phyloP scores from a whole-genome alignment of 2,797 vertebrate species.

The Microctenopoma steveboyesi region DNA sequence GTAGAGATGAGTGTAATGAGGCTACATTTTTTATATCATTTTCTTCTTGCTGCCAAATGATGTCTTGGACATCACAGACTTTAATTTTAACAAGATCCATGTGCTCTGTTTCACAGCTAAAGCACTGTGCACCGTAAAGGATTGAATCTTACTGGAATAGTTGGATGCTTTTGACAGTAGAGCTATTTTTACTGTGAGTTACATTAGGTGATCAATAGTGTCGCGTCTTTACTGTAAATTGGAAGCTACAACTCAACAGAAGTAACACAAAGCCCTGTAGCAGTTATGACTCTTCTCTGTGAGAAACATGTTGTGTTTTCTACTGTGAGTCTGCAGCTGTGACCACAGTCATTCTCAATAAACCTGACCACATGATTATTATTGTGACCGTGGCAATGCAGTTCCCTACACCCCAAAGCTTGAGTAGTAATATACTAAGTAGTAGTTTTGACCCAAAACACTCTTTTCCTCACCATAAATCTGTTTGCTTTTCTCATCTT shows the following conservation, averaged over 20 bases:
- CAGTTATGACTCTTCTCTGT: too few relatives aligned
- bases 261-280: too few relatives aligned
- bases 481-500: too few relatives aligned
- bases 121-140: background rate
- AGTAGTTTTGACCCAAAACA: background rate
- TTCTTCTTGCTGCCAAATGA: background rate
- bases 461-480: background rate
- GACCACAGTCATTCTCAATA: background rate
- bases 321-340: background rate
- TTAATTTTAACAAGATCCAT: background rate
- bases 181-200: too few relatives aligned
- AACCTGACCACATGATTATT: background rate
- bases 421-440: background rate
- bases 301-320: too few relatives aligned
- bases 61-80: background rate
- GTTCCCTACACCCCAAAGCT: background rate
- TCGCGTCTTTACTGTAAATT: too few relatives aligned
- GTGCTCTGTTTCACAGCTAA: background rate
- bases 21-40: conserved; percentile 3
- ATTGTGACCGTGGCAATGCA: background rate
- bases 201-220: too few relatives aligned
- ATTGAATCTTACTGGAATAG: background rate
- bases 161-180: too few relatives aligned
- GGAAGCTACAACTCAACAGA: too few relatives aligned
- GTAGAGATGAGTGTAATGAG: background rate